Evolutionary conservation across 1,140 invertebrate genomes (phyloP).

Genomic region (Potamilus streckersoni): DNA sequence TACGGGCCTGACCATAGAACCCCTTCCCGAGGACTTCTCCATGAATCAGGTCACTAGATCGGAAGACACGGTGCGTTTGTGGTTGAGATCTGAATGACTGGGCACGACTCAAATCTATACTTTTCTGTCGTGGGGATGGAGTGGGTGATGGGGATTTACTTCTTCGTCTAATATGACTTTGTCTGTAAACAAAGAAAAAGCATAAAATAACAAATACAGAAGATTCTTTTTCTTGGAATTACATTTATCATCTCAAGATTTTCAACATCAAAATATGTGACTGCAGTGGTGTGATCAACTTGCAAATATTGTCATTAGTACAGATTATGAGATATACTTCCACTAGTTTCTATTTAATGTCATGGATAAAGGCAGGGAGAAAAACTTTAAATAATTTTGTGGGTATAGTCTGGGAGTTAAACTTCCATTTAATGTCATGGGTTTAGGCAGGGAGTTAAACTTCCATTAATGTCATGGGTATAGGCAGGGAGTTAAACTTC

Average conservation of each 20-base stretch:
- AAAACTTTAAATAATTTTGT: too few relatives aligned
- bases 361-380: too few relatives aligned
- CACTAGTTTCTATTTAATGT: too few relatives aligned
- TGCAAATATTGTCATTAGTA: not conserved
- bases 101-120: constrained; percentile 83
- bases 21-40: constrained; percentile 91
- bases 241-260: not conserved
- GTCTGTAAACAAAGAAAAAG: constrained; percentile 35
- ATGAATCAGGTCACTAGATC: constrained; percentile 88
- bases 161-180: constrained; percentile 52
- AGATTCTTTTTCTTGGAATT: not conserved
- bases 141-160: constrained; percentile 62
- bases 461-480: too few relatives aligned
- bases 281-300: not conserved
- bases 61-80: constrained; percentile 85
- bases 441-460: too few relatives aligned
- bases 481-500: too few relatives aligned
- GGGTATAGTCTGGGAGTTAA: too few relatives aligned
- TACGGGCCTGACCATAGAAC: constrained; percentile 87
- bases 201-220: not conserved
- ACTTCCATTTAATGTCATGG: too few relatives aligned
- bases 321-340: too few relatives aligned
- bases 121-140: constrained; percentile 49
- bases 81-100: constrained; percentile 86
- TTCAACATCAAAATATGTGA: too few relatives aligned